phyloP scores from a whole-genome alignment of 2,888 invertebrate genomes.

The Nineta flava region DNA sequence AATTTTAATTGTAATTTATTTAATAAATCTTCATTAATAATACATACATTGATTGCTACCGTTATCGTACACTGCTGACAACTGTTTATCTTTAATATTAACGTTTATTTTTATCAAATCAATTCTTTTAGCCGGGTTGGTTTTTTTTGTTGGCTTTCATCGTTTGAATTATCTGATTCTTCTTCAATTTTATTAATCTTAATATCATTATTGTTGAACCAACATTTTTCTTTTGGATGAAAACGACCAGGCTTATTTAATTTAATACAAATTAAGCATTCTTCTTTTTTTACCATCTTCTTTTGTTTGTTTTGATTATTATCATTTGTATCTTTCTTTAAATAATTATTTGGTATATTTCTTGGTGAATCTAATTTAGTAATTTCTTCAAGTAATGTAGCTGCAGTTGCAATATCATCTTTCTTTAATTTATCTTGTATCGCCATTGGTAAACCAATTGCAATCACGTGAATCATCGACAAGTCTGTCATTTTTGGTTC shows the following conservation, averaged over 20 bases:
- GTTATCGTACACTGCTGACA: slow-evolving; percentile 7
- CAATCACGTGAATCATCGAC: slow-evolving; percentile 6
- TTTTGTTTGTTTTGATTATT: not conserved
- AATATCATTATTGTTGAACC: too few species aligned
- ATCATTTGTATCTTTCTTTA: not conserved
- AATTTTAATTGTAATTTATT: slow-evolving; percentile 4
- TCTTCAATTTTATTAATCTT: too few species aligned
- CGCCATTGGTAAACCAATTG: slow-evolving; percentile 5
- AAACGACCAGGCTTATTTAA: too few species aligned
- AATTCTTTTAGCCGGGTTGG: too few species aligned
- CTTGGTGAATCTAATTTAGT: slow-evolving; percentile 1
- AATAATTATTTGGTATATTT: not conserved
- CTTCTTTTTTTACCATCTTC: not conserved
- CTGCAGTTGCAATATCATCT: slow-evolving; percentile 1
- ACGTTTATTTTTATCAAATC: too few species aligned
- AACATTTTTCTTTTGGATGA: too few species aligned
- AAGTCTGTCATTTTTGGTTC: not conserved
- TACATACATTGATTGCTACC: slow-evolving; percentile 4
- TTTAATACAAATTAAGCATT: too few species aligned
- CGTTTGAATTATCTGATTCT: too few species aligned
- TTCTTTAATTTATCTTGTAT: slow-evolving; percentile 5
- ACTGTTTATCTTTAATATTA: too few species aligned
- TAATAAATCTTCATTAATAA: slow-evolving; percentile 6
- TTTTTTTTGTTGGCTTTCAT: too few species aligned
- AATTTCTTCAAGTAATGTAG: slow-evolving; percentile 3